Percentiles rank a stretch among this genome's conserved stretches.
phyloP scores from a whole-genome alignment of 2,113 vertebrate species.

The Pitta sordida region DNA sequence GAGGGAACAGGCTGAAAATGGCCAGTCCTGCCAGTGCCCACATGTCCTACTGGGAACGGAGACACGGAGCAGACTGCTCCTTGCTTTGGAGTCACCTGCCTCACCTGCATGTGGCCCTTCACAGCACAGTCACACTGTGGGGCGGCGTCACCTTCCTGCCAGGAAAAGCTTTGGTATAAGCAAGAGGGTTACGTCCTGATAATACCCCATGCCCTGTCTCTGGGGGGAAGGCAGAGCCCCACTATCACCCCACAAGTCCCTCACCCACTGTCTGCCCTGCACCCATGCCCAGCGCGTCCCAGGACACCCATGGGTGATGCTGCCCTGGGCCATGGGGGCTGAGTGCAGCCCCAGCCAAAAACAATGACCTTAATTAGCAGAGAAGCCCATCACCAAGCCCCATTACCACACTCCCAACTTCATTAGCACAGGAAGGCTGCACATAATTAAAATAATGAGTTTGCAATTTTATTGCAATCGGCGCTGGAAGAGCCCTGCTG shows the following conservation, averaged over 20 bases:
- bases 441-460: conserved; percentile 67
- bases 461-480: conserved; percentile 47
- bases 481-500: neutral
- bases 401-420: conserved; percentile 62
- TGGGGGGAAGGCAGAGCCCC: neutral
- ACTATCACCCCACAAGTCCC: neutral
- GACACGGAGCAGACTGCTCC: accelerated
- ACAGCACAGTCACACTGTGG: neutral
- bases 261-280: neutral
- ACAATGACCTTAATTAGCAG: conserved; percentile 38
- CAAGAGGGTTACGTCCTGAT: neutral
- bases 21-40: neutral
- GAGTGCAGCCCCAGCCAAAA: neutral
- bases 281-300: neutral
- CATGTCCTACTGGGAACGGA: neutral
- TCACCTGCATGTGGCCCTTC: neutral
- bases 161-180: neutral
- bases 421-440: conserved; percentile 65
- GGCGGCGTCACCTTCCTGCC: neutral
- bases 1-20: neutral
- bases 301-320: neutral
- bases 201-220: neutral
- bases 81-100: neutral
- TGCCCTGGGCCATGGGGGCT: neutral
- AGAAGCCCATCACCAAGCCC: conserved; percentile 50